Base-by-base conservation (phyloP, 1,140 invertebrate species). In the Dendrolimus kikuchii region DNA sequence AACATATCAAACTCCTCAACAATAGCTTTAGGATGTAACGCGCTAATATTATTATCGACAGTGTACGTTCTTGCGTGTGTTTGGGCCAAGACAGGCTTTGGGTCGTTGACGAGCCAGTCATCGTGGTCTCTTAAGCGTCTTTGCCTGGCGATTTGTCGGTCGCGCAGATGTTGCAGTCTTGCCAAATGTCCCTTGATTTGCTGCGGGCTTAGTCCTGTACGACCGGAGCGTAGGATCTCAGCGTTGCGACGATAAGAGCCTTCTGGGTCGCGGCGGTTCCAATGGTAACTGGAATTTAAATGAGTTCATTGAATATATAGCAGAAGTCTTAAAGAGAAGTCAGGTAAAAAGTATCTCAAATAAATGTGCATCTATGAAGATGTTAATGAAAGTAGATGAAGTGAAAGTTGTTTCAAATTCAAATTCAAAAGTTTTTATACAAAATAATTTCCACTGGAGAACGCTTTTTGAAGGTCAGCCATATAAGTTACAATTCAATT, bases 1-100 rank as follows among this genome's bases (percentile, higher is more conserved):
- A 81, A 60, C 79, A 83, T 80, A 38, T 86, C 75, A 62, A 88
- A 86, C 50, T 87, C 84, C 57, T 88, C 87, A 0, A 88, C 81
- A n/a, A 88, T 88, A 0, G 77, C 81, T 53, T 87, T 88, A 5
- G 86, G 87, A 53, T 88, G 84, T 0, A 88, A 64, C 2, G 77
- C 85, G 57, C 84, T 88, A 52, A 88, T 76, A 56, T 87, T 82
- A 57, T 88, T 88, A 47, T 86, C 69, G 9, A 86, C 60, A 5
- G 77, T 80, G 60, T 87, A 87, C 0, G 85, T 88, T 36, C 76
- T 72, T 0, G 81, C 81, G 44, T 82, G 82, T 0, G 81, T 75
- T 5, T 80, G 75, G 8, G 78, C 71, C 39, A 87, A 60, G 8
- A 64, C 61, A 5, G 74, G 74, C 7, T 54, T 57, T 0, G 62